Percentiles rank a stretch among this genome's conserved stretches.
These are phyloP conservation scores for Engraulis encrasicolus DNA, from an alignment of 2,113 vertebrate genomes.

Conservation along the genomic window DNA sequence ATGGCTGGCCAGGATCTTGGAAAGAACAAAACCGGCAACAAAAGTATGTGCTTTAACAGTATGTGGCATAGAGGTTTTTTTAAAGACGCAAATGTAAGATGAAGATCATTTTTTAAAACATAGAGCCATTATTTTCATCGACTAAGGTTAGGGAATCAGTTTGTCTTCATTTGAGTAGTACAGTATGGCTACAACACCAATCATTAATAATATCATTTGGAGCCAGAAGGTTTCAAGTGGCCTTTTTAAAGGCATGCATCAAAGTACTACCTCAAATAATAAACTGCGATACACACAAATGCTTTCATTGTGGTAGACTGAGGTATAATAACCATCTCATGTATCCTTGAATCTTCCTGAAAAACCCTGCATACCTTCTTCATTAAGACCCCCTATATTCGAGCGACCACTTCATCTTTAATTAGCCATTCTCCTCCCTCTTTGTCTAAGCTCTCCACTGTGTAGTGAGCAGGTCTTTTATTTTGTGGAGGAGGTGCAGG, in stretches of 20 bases:
- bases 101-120: background rate
- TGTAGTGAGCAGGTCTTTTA: background rate
- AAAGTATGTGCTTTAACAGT: background rate
- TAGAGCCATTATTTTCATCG: background rate
- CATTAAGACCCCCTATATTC: background rate
- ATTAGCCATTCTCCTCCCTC: background rate
- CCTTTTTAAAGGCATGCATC: background rate
- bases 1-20: too few species aligned
- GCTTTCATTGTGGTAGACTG: background rate
- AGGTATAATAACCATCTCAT: too few species aligned
- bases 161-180: too few species aligned
- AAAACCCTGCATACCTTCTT: background rate
- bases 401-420: background rate
- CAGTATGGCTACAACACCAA: too few species aligned
- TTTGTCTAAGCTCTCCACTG: background rate
- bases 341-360: too few species aligned
- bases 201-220: too few species aligned
- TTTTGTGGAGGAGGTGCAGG: background rate
- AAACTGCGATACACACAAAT: background rate
- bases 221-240: slow-evolving; percentile 1
- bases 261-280: background rate
- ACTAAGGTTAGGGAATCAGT: background rate
- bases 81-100: background rate
- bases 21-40: too few species aligned
- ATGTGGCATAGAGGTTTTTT: background rate